These are phyloP conservation scores for Eulacestoma nigropectus DNA, from an alignment of 2,113 vertebrate species.

Conservation along the genomic window DNA sequence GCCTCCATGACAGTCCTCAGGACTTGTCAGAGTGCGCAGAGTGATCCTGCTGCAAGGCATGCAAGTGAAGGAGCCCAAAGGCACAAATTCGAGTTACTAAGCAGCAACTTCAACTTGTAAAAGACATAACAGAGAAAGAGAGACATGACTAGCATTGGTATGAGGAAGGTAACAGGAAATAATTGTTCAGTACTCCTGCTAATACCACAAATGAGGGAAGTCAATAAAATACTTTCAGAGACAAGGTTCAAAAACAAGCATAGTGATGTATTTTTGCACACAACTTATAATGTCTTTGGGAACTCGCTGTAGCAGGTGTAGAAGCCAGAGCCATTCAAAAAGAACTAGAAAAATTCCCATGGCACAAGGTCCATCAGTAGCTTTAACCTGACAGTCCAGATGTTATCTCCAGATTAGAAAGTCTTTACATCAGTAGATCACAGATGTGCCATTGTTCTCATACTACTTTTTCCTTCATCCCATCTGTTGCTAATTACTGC, in stretches of 20 bases:
- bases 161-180: background rate
- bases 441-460: background rate
- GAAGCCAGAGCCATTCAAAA: background rate
- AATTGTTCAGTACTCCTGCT: background rate
- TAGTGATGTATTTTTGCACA: background rate
- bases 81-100: background rate
- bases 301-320: background rate
- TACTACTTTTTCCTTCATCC: background rate
- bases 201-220: background rate
- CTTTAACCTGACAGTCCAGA: background rate
- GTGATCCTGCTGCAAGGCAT: background rate
- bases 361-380: background rate
- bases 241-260: background rate
- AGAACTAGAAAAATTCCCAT: background rate
- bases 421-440: background rate
- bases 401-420: background rate
- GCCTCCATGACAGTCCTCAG: background rate
- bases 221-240: background rate
- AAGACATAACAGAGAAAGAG: background rate
- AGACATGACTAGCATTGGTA: background rate
- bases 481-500: background rate
- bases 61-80: background rate
- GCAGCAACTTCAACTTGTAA: background rate
- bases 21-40: background rate
- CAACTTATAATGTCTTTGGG: background rate